Evolutionary conservation across 2,797 vertebrate species (phyloP).

Genomic region (Melanotaenia nigrans): DNA sequence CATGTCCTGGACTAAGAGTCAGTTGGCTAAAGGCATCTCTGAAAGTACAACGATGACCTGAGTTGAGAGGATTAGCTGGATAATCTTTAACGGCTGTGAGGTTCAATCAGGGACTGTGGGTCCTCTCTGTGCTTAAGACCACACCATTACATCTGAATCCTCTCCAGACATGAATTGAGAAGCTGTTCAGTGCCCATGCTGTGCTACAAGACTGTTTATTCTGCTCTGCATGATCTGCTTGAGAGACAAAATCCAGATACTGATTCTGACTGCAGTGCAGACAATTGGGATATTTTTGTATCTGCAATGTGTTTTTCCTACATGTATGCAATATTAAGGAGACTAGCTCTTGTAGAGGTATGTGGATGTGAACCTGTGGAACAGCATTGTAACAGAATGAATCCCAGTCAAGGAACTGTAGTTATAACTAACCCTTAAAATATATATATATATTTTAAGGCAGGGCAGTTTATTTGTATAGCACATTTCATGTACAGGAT

Average conservation of each 20-base stretch:
- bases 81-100: conserved; percentile 61
- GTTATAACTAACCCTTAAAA: not conserved
- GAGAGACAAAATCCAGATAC: not conserved
- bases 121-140: conserved; percentile 29
- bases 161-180: conserved; percentile 19
- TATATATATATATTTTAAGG: too few relatives aligned
- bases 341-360: not conserved
- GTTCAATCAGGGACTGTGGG: conserved; percentile 58
- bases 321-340: not conserved
- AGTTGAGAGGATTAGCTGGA: conserved; percentile 66
- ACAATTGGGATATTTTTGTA: not conserved
- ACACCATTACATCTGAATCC: conserved; percentile 40
- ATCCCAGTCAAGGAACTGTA: not conserved
- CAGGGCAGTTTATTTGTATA: too few relatives aligned
- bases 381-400: not conserved
- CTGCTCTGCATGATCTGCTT: conserved; percentile 12
- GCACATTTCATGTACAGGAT: too few relatives aligned
- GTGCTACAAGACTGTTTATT: not conserved
- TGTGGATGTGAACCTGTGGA: not conserved
- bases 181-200: conserved; percentile 1
- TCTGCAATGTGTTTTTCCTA: not conserved
- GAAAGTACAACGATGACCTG: conserved; percentile 60
- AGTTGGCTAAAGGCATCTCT: conserved; percentile 34
- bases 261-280: not conserved
- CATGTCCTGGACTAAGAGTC: conserved; percentile 23